These are phyloP conservation scores for Aythya baeri DNA, from an alignment of 2,113 vertebrate genomes.

Conservation along the genomic window DNA sequence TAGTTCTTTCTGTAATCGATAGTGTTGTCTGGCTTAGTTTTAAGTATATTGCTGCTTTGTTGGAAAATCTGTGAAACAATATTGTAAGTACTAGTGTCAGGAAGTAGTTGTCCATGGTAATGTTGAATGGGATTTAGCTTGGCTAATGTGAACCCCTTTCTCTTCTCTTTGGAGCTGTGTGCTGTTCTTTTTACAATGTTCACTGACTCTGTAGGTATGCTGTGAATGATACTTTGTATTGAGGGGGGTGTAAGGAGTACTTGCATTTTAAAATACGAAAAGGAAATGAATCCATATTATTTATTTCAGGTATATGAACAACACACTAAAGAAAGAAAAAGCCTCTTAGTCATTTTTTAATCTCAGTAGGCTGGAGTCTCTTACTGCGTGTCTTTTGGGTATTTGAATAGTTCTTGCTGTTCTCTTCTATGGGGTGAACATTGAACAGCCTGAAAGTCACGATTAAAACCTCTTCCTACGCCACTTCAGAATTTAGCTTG, in stretches of 20 bases:
- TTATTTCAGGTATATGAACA: not conserved
- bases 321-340: not conserved
- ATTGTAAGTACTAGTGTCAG: not conserved
- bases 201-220: not conserved
- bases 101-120: not conserved
- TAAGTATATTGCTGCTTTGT: not conserved
- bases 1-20: not conserved
- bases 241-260: not conserved
- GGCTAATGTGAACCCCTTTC: not conserved
- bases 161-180: not conserved
- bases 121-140: not conserved
- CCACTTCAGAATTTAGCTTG: conserved; percentile 52
- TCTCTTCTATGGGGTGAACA: not conserved
- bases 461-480: conserved; percentile 60
- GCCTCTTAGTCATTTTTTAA: not conserved
- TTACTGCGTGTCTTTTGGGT: conserved; percentile 10
- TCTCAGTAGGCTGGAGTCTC: not conserved
- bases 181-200: not conserved
- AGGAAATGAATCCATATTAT: not conserved
- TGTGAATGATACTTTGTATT: not conserved
- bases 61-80: not conserved
- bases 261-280: not conserved
- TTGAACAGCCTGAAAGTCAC: not conserved
- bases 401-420: conserved; percentile 20
- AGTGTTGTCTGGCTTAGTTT: not conserved